Conservation (phyloP, 2,113 vertebrate species). For the Mormoops blainvillei region DNA sequence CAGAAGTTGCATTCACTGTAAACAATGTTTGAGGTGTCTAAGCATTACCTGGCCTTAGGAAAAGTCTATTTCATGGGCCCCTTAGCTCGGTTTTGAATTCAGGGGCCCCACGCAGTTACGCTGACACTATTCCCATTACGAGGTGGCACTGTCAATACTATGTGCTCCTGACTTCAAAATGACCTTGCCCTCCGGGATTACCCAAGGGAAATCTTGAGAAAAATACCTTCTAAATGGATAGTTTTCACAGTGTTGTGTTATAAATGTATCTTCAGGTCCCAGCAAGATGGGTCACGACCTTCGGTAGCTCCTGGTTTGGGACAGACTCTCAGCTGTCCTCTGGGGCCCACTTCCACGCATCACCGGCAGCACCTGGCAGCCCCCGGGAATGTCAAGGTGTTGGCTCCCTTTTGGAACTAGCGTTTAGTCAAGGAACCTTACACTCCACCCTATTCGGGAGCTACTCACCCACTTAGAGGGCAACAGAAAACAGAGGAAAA, state of each 20-base stretch:
- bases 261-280: neutral
- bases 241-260: neutral
- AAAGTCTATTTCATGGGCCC: fast-evolving
- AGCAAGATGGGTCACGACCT: fast-evolving
- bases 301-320: neutral
- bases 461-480: neutral
- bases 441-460: fast-evolving
- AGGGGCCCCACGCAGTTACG: neutral
- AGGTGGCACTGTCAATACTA: neutral
- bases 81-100: neutral
- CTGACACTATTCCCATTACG: neutral
- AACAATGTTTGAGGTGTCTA: neutral
- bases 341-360: neutral
- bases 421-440: neutral
- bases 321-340: fast-evolving
- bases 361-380: fast-evolving
- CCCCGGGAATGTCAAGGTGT: too few relatives aligned
- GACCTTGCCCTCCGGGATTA: neutral
- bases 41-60: neutral
- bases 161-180: neutral
- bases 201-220: neutral
- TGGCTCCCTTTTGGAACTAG: neutral
- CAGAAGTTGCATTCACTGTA: fast-evolving
- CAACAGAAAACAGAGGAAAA: too few relatives aligned
- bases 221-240: neutral